phyloP scores from a whole-genome alignment of 2,888 invertebrate species.

The Ophonus ardosiacus region DNA sequence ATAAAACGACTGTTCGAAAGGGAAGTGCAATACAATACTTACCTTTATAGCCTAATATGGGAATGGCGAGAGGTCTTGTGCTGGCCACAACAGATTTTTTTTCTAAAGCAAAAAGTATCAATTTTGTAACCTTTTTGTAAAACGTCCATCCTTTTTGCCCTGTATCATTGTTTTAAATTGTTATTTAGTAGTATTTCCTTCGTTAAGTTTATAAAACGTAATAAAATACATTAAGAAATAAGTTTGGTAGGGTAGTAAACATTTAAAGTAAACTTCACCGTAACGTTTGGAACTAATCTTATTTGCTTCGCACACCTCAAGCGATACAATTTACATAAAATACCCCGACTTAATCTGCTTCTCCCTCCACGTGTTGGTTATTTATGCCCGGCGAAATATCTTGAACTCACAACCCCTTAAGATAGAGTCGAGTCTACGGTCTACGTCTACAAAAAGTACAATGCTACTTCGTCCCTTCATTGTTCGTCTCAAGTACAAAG shows the following conservation, averaged over 20 bases:
- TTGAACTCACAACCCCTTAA: constrained; percentile 46
- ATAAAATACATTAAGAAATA: neutral
- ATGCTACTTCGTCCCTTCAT: neutral
- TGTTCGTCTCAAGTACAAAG: neutral
- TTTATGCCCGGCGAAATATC: constrained; percentile 49
- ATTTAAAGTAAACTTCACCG: neutral
- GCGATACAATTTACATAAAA: constrained; percentile 57
- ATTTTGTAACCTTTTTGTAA: no score
- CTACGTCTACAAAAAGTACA: neutral
- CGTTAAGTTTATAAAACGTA: neutral
- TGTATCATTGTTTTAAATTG: neutral
- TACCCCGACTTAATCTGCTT: constrained; percentile 46
- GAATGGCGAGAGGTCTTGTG: no score
- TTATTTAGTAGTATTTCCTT: neutral
- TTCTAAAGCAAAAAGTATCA: no score
- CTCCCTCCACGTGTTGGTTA: constrained; percentile 46
- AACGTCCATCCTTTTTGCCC: no score
- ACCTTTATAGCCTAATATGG: no score
- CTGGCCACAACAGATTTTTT: no score
- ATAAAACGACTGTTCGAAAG: no score
- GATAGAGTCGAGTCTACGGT: constrained; percentile 44
- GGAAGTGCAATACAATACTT: no score
- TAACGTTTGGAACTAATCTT: constrained; percentile 29
- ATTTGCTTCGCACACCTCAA: constrained; percentile 40
- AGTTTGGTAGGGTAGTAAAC: neutral